A percentile compares a stretch with the other conserved stretches of the same genome.
Conservation (phyloP, 2,888 invertebrate genomes). For the Stegana nigrithorax region DNA sequence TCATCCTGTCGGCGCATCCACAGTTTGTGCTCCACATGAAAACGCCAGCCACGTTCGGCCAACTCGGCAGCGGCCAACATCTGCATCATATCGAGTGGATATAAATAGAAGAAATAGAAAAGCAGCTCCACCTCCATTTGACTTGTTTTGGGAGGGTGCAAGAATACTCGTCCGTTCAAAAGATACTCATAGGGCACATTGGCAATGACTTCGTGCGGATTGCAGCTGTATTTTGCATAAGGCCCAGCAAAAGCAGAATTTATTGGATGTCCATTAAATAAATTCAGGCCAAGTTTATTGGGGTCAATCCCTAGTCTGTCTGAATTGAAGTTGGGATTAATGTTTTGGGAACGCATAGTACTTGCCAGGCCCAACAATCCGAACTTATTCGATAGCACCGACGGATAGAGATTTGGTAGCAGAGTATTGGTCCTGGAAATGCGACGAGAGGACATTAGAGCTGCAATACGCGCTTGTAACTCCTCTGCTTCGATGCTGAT, state of each 20-base stretch:
- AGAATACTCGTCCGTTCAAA: not conserved
- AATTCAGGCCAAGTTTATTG: not conserved
- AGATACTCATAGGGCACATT: conserved; percentile 30
- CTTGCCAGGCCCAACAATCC: not conserved
- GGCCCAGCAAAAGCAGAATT: conserved; percentile 30
- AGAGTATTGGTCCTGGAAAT: not conserved
- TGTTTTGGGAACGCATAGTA: too few species aligned
- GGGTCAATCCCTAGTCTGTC: not conserved
- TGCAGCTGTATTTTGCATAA: conserved; percentile 16
- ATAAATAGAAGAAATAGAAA: conserved; percentile 45
- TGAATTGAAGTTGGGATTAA: too few species aligned
- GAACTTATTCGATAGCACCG: not conserved
- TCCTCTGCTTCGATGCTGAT: not conserved
- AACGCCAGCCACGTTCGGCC: conserved; percentile 47
- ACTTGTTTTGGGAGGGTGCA: conserved; percentile 37
- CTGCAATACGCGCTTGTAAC: not conserved
- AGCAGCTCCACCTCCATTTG: conserved; percentile 43
- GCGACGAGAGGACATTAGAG: not conserved
- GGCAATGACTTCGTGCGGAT: conserved; percentile 23
- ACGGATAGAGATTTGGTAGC: not conserved
- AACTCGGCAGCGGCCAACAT: conserved; percentile 47
- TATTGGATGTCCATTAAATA: conserved; percentile 7
- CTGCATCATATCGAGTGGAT: conserved; percentile 48
- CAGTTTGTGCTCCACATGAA: conserved; percentile 36
- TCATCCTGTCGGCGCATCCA: conserved; percentile 41